Evolutionary conservation across 2,888 invertebrate genomes (phyloP).

Genomic region (Adela reaumurella): DNA sequence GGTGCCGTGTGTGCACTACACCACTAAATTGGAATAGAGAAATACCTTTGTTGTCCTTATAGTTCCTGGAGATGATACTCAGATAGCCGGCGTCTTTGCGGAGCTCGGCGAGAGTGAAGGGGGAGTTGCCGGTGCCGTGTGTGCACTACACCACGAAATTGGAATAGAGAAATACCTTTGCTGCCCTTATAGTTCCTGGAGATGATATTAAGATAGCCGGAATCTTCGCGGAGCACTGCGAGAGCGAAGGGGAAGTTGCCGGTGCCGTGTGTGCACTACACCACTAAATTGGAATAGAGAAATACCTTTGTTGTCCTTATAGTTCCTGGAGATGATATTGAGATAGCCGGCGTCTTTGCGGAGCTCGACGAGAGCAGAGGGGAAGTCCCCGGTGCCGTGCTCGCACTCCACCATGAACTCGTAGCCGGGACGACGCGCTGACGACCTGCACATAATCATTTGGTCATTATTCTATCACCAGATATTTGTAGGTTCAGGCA

Average conservation of each 20-base stretch:
- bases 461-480: not conserved
- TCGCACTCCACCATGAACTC: constrained; percentile 96
- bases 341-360: constrained; percentile 71
- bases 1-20: no score
- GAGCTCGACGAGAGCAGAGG: constrained; percentile 70
- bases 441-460: constrained; percentile 58
- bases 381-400: constrained; percentile 68
- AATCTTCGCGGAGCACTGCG: not conserved
- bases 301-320: constrained; percentile 73
- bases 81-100: not conserved
- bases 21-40: no score
- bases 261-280: constrained; percentile 77
- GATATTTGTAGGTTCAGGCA: not conserved
- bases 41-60: no score
- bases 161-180: no score
- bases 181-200: no score
- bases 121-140: no score
- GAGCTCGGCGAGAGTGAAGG: not conserved
- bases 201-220: not conserved
- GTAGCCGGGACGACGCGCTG: constrained; percentile 74
- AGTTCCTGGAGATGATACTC: no score
- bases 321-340: constrained; percentile 84
- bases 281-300: constrained; percentile 40
- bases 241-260: not conserved
- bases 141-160: no score